These are phyloP conservation scores for Electrophaes corylata DNA, from an alignment of 2,888 invertebrate genomes.

Conservation along the genomic window DNA sequence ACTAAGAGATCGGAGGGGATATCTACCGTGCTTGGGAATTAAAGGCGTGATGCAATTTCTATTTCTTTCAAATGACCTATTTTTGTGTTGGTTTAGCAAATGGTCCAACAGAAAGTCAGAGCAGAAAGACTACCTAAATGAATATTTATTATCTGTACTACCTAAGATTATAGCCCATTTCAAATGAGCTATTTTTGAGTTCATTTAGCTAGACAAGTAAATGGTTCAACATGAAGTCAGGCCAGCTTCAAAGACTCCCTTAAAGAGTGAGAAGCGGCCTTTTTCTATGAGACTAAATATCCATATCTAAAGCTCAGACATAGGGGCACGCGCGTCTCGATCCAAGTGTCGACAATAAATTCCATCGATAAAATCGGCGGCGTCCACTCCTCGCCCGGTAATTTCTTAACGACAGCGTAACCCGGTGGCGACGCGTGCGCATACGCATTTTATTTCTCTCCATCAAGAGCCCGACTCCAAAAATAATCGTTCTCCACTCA, in stretches of 20 bases:
- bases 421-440: constrained; percentile 83
- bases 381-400: constrained; percentile 75
- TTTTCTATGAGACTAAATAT: constrained; percentile 21
- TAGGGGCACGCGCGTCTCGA: constrained; percentile 65
- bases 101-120: too few species aligned
- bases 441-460: constrained; percentile 79
- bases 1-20: too few species aligned
- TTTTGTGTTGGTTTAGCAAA: too few species aligned
- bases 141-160: too few species aligned
- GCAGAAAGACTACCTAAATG: too few species aligned
- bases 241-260: neutral
- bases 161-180: too few species aligned
- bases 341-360: constrained; percentile 80
- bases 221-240: neutral
- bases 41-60: too few species aligned
- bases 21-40: too few species aligned
- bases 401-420: constrained; percentile 84
- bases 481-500: constrained; percentile 82
- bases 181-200: too few species aligned
- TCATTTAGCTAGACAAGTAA: neutral
- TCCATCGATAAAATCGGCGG: constrained; percentile 84
- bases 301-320: constrained; percentile 45
- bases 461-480: constrained; percentile 76
- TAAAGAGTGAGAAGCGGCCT: neutral
- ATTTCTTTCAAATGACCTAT: too few species aligned